Conservation (phyloP, 2,113 vertebrate species). For the Syngnathus scovelli region DNA sequence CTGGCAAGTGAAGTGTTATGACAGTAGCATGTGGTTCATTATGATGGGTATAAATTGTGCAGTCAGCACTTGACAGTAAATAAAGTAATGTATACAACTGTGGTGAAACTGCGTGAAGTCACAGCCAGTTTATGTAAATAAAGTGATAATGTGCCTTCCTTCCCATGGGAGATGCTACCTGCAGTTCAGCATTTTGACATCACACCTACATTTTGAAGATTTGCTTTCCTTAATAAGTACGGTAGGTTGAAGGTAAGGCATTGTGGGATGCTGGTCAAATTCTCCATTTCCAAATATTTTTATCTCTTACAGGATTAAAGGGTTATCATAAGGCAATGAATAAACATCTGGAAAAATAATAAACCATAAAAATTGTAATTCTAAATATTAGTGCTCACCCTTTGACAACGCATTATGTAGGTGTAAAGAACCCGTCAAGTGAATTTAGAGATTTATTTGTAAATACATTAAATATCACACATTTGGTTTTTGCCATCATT, state of each 20-base stretch:
- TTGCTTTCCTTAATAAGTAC: background rate
- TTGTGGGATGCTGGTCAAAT: background rate
- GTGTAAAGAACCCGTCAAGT: no score
- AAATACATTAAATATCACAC: no score
- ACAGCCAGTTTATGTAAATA: conserved; percentile 3
- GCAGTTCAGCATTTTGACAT: conserved; percentile 3
- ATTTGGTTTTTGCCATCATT: no score
- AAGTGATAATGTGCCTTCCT: background rate
- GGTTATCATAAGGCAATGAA: no score
- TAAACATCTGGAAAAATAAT: background rate
- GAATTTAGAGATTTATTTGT: no score
- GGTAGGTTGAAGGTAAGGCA: background rate
- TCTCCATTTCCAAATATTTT: background rate
- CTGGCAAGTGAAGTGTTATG: background rate
- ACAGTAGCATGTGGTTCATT: background rate
- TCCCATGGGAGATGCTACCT: conserved; percentile 8
- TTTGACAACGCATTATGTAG: background rate
- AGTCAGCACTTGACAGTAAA: background rate
- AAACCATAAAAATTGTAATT: background rate
- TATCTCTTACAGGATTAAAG: background rate
- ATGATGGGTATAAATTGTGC: conserved; percentile 2
- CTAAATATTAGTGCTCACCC: background rate
- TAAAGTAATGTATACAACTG: background rate
- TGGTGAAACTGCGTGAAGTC: background rate
- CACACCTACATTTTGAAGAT: background rate